Conservation (phyloP, 1,140 invertebrate genomes). For the Hermatobates lingyangjiaoensis region DNA sequence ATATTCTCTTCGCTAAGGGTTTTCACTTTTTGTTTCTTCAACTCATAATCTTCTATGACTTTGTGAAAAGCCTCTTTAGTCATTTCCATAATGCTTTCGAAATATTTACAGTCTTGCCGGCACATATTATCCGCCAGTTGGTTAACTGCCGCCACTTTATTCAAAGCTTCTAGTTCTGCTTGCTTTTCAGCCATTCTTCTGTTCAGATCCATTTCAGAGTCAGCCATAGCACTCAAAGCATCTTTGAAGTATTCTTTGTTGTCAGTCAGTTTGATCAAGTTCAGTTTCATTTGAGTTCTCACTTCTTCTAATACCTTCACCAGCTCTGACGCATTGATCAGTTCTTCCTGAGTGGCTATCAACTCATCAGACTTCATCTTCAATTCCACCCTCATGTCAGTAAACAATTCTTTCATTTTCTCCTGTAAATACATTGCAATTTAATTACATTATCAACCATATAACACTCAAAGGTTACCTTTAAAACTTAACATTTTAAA, state of each 20-base stretch:
- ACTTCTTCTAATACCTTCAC: constrained; percentile 18
- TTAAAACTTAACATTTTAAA: neutral
- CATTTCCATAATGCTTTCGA: neutral
- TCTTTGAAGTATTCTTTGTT: constrained; percentile 17
- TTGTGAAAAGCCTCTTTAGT: constrained; percentile 4
- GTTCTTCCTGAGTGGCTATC: constrained; percentile 20
- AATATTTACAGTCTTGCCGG: constrained; percentile 1
- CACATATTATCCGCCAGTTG: neutral
- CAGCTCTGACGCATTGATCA: neutral
- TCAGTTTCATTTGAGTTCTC: constrained; percentile 19
- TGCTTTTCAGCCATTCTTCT: neutral
- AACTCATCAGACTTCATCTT: constrained; percentile 19
- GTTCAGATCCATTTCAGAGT: neutral
- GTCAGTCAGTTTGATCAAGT: constrained; percentile 16
- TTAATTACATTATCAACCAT: neutral
- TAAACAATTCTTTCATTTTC: constrained; percentile 18
- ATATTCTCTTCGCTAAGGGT: neutral
- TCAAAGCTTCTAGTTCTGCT: constrained; percentile 3
- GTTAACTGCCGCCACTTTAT: neutral
- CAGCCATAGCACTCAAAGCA: neutral
- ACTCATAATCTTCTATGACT: neutral
- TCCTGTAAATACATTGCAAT: constrained; percentile 14
- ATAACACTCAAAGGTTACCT: neutral
- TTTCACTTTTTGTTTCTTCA: neutral
- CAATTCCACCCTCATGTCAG: constrained; percentile 19